These are phyloP conservation scores for Sycophila texana DNA, from an alignment of 2,888 invertebrate genomes.

Conservation along the genomic window DNA sequence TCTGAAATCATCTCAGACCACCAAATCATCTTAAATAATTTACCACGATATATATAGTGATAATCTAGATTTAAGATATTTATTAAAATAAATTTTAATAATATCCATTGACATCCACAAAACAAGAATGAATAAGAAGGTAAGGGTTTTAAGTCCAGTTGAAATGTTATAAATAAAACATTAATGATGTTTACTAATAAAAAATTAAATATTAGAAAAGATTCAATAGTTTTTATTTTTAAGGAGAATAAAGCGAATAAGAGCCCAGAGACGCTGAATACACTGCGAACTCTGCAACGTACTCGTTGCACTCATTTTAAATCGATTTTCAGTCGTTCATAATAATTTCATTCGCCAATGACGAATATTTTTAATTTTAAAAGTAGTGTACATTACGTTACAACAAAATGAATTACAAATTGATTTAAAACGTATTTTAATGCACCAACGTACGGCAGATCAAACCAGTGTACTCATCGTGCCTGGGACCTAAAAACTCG, in stretches of 20 bases:
- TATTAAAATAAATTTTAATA: too few relatives aligned
- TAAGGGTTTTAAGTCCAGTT: slow-evolving; percentile 3
- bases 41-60: not conserved
- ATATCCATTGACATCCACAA: too few relatives aligned
- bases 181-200: too few relatives aligned
- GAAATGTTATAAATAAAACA: too few relatives aligned
- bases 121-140: not conserved
- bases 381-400: not conserved
- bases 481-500: slow-evolving; percentile 11
- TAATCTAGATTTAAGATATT: too few relatives aligned
- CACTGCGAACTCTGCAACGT: too few relatives aligned
- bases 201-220: too few relatives aligned
- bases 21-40: not conserved
- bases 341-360: not conserved
- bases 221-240: not conserved
- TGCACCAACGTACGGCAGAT: too few relatives aligned
- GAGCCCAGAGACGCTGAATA: too few relatives aligned
- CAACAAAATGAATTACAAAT: not conserved
- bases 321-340: not conserved
- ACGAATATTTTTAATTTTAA: not conserved
- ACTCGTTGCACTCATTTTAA: not conserved
- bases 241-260: slow-evolving; percentile 14
- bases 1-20: not conserved
- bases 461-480: too few relatives aligned
- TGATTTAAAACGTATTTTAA: too few relatives aligned